These are phyloP conservation scores for Melanitta fusca DNA, from an alignment of 2,797 vertebrate species.

Conservation along the genomic window DNA sequence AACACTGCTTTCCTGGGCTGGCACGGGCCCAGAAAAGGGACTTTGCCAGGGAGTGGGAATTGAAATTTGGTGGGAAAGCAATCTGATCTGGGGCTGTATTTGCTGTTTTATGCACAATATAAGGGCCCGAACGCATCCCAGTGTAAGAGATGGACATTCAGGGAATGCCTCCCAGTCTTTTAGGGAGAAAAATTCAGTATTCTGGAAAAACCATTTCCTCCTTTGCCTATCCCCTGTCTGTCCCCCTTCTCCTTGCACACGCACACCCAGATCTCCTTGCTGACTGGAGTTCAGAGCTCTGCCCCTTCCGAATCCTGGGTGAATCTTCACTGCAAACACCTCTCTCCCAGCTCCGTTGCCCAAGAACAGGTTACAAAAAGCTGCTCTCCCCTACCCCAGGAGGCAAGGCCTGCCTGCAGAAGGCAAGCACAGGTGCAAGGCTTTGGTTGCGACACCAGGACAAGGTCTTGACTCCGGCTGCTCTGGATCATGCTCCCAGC, in stretches of 20 bases:
- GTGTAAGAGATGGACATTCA: background rate
- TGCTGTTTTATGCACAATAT: rapidly evolving
- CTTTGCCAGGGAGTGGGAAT: background rate
- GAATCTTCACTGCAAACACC: background rate
- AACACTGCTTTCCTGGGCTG: background rate
- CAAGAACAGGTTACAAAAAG: slow-evolving; percentile 37
- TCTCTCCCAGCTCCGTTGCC: background rate
- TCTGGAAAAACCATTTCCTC: background rate
- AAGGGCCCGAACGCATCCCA: background rate
- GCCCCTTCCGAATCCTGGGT: background rate
- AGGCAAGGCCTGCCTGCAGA: background rate
- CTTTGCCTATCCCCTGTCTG: background rate
- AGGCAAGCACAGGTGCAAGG: slow-evolving; percentile 40
- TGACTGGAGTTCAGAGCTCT: slow-evolving; percentile 33
- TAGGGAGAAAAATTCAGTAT: background rate
- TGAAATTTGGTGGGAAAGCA: background rate
- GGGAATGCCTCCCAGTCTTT: background rate
- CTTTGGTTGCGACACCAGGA: slow-evolving; percentile 38
- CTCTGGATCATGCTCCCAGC: background rate
- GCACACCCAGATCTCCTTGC: background rate
- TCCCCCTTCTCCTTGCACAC: background rate
- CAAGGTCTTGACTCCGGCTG: slow-evolving; percentile 3
- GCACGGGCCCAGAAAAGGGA: background rate
- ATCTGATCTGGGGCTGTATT: background rate
- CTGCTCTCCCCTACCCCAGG: background rate